These are phyloP conservation scores for Ptychadena robeensis DNA, from an alignment of 2,797 vertebrate genomes.

Conservation along the genomic window DNA sequence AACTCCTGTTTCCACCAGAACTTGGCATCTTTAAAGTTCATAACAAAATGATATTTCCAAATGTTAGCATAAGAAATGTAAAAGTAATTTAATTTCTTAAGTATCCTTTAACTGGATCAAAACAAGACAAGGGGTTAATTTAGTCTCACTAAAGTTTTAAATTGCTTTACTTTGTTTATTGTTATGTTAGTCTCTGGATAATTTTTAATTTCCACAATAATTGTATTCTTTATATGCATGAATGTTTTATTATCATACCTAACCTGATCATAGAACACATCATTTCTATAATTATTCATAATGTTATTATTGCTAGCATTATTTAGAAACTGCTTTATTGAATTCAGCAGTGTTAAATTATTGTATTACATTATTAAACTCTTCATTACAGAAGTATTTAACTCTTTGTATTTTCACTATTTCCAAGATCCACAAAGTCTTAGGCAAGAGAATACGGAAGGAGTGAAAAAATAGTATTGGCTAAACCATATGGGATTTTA, in stretches of 20 bases:
- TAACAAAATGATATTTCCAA: background rate
- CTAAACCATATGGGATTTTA: background rate
- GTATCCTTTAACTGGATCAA: background rate
- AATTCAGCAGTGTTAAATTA: conserved; percentile 33
- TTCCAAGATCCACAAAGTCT: background rate
- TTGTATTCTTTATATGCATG: conserved; percentile 44
- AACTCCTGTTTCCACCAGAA: too few species aligned
- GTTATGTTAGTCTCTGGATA: conserved; percentile 38
- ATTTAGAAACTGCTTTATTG: conserved; percentile 46
- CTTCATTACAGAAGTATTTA: conserved; percentile 18
- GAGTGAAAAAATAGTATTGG: background rate
- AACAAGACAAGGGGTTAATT: conserved; percentile 6
- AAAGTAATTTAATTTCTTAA: background rate
- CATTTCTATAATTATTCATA: conserved; percentile 50
- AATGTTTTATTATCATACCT: conserved; percentile 49
- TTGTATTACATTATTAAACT: conserved; percentile 39
- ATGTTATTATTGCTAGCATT: conserved; percentile 39
- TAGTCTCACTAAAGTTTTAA: conserved; percentile 19
- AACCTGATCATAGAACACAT: conserved; percentile 49
- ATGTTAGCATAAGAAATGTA: background rate
- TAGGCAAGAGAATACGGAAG: background rate
- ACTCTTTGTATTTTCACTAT: conserved; percentile 4
- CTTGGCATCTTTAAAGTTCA: too few species aligned
- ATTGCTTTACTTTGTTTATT: conserved; percentile 44
- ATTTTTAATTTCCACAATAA: conserved; percentile 48